Evolutionary conservation across 2,113 vertebrate genomes (phyloP).

Genomic region (Rhinichthys klamathensis): DNA sequence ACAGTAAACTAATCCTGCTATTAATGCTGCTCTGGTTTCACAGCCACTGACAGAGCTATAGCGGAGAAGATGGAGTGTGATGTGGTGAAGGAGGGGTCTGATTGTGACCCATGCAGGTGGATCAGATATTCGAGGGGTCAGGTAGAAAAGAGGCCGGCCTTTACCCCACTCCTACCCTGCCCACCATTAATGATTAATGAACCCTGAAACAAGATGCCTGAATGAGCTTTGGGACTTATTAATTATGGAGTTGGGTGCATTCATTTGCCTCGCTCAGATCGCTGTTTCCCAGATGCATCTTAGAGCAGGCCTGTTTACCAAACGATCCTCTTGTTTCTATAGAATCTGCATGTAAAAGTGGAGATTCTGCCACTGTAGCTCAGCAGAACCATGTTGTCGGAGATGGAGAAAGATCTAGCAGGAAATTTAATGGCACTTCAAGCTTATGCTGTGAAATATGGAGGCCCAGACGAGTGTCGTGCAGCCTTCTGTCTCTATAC

Average conservation of each 20-base stretch:
- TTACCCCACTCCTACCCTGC: slow-evolving; percentile 16
- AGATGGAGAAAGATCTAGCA: slow-evolving; percentile 8
- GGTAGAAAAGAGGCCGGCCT: slow-evolving; percentile 27
- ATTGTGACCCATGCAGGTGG: slow-evolving; percentile 28
- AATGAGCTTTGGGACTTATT: slow-evolving; percentile 63
- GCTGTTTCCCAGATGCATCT: slow-evolving; percentile 20
- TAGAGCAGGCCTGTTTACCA: slow-evolving; percentile 24
- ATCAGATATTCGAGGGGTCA: slow-evolving; percentile 46
- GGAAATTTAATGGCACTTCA: slow-evolving; percentile 7
- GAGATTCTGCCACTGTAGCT: neutral
- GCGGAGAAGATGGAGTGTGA: neutral
- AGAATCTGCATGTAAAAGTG: neutral
- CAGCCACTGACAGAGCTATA: neutral
- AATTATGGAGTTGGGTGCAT: slow-evolving; percentile 71
- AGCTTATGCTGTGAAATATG: slow-evolving; percentile 4
- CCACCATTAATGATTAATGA: slow-evolving; percentile 71
- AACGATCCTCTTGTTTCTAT: slow-evolving; percentile 1
- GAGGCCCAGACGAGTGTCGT: neutral
- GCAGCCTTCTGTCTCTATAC: slow-evolving; percentile 21
- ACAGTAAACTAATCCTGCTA: slow-evolving; percentile 17
- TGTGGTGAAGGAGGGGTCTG: slow-evolving; percentile 10
- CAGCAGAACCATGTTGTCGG: neutral
- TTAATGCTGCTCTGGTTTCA: neutral
- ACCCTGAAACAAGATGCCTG: slow-evolving; percentile 63
- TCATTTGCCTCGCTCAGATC: slow-evolving; percentile 42